These are phyloP conservation scores for Tragelaphus scriptus DNA, from an alignment of 2,113 vertebrate species.

Conservation along the genomic window DNA sequence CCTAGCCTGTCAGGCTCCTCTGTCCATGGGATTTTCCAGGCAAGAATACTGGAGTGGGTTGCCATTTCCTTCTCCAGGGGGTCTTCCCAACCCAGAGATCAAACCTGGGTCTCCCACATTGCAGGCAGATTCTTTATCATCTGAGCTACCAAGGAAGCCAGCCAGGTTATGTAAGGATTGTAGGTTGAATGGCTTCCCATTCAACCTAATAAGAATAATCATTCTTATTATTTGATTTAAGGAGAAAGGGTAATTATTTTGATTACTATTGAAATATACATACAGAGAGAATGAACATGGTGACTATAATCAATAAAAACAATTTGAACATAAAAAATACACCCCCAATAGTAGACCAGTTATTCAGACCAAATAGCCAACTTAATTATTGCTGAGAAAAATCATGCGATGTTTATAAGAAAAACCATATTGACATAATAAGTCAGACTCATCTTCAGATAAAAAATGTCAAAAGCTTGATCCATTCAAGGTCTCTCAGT, in stretches of 20 bases:
- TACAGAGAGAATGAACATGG: not conserved
- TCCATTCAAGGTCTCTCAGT: not conserved
- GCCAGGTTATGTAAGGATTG: not conserved
- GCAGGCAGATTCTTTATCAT: not conserved
- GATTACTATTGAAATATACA: not conserved
- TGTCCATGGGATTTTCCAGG: not conserved
- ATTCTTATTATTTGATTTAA: slow-evolving; percentile 2
- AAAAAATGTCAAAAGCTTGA: not conserved
- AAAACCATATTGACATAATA: not conserved
- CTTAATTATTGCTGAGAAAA: slow-evolving; percentile 5
- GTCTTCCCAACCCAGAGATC: not conserved
- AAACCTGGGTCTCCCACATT: not conserved
- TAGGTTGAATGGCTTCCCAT: no score
- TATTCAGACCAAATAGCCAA: not conserved
- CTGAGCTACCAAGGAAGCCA: not conserved
- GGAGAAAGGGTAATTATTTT: not conserved
- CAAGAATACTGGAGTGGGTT: not conserved
- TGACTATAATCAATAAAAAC: not conserved
- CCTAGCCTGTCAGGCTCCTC: not conserved
- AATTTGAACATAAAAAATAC: not conserved
- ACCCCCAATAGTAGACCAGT: not conserved
- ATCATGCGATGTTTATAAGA: not conserved
- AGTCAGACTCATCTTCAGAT: not conserved
- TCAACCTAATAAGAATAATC: not conserved
- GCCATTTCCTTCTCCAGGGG: not conserved